phyloP scores from a whole-genome alignment of 2,888 invertebrate genomes.

The Philaethria dido region DNA sequence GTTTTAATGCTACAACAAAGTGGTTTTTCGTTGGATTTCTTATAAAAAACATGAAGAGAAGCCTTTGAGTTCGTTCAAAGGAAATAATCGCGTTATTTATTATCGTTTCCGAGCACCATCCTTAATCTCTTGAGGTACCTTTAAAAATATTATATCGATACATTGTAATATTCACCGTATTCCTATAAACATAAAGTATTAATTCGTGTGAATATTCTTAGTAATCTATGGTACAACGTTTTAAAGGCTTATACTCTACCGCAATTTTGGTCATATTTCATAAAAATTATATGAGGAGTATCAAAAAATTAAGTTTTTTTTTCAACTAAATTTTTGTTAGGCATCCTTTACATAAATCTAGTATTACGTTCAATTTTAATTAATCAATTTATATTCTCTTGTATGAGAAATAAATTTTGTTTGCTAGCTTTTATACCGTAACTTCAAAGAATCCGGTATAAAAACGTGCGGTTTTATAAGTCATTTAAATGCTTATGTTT shows the following conservation, averaged over 20 bases:
- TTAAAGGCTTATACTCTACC: not conserved
- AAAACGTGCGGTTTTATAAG: conserved; percentile 35
- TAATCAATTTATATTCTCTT: conserved; percentile 57
- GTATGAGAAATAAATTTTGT: conserved; percentile 28
- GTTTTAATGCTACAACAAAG: conserved; percentile 68
- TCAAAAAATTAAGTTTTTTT: not conserved
- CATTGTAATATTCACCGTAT: conserved; percentile 30
- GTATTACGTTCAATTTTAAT: conserved; percentile 58
- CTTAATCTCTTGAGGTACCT: conserved; percentile 79
- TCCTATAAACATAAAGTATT: not conserved
- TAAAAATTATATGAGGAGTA: not conserved
- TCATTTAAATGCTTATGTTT: conserved; percentile 40
- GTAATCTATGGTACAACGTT: not conserved
- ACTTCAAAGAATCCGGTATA: conserved; percentile 41
- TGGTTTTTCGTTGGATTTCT: conserved; percentile 65
- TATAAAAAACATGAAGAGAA: conserved; percentile 63
- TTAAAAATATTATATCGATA: conserved; percentile 26
- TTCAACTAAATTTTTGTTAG: not conserved
- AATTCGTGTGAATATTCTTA: not conserved
- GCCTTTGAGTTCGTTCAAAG: conserved; percentile 68
- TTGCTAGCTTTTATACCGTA: conserved; percentile 38
- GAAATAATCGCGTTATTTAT: conserved; percentile 83
- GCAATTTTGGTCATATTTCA: conserved; percentile 16
- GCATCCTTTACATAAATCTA: not conserved
- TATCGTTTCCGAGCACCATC: conserved; percentile 67